A percentile compares a stretch with the other conserved stretches of the same genome.
These are phyloP conservation scores for Sycophaga agraensis DNA, from an alignment of 1,140 invertebrate species.

Conservation along the genomic window DNA sequence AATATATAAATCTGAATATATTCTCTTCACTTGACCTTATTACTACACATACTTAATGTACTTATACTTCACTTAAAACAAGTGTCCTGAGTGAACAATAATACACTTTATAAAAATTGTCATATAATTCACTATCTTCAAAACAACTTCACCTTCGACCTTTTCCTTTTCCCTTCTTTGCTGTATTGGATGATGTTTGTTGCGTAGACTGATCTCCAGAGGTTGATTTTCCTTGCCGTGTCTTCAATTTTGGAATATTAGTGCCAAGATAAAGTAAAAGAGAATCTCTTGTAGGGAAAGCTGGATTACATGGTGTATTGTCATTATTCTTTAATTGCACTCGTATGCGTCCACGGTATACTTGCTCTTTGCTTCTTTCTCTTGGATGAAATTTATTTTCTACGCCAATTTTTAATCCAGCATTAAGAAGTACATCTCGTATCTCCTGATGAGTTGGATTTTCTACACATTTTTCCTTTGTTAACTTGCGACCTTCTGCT, in stretches of 20 bases:
- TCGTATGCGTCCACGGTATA: constrained; percentile 82
- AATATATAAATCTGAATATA: too few species aligned
- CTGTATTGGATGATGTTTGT: constrained; percentile 40
- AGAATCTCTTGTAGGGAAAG: constrained; percentile 77
- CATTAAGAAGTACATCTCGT: constrained; percentile 81
- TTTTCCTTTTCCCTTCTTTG: constrained; percentile 55
- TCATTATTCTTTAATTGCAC: constrained; percentile 93
- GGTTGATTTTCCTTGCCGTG: constrained; percentile 62
- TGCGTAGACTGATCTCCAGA: constrained; percentile 47
- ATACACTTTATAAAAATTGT: background rate
- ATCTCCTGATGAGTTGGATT: constrained; percentile 95
- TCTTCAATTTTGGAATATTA: constrained; percentile 92
- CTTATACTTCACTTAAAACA: too few species aligned
- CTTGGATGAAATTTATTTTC: constrained; percentile 94
- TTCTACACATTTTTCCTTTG: constrained; percentile 85
- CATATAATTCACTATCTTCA: background rate
- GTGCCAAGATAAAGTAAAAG: constrained; percentile 76
- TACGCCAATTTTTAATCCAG: constrained; percentile 82
- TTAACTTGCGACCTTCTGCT: constrained; percentile 81
- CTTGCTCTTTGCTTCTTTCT: constrained; percentile 85
- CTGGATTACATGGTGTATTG: constrained; percentile 72
- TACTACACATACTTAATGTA: too few species aligned
- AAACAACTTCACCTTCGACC: constrained; percentile 41
- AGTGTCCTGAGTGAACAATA: too few species aligned
- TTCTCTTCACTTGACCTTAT: too few species aligned